Evolutionary conservation across 2,888 invertebrate genomes (phyloP).

Genomic region (Drosophila picticornis): DNA sequence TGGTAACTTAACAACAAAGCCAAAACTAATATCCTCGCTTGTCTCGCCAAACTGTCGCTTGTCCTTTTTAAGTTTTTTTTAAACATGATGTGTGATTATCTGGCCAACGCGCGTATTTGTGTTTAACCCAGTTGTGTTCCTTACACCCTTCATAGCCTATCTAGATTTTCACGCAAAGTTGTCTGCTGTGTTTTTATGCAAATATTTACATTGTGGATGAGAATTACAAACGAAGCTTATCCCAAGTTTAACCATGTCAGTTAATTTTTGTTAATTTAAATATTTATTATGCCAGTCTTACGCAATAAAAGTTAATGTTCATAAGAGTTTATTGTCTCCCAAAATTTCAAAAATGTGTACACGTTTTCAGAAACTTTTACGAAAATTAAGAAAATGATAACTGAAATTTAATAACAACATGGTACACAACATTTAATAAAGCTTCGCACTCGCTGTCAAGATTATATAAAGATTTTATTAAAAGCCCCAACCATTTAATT

Average conservation of each 20-base stretch:
- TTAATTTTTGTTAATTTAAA: neutral
- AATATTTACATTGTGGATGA: neutral
- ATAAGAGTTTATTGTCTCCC: neutral
- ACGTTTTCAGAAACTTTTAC: neutral
- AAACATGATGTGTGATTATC: conserved; percentile 50
- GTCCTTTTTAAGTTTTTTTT: conserved; percentile 13
- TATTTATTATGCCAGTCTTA: neutral
- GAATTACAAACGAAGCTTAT: neutral
- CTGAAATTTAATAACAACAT: neutral
- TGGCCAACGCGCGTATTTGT: conserved; percentile 54
- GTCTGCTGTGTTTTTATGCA: neutral
- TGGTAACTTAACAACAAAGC: conserved; percentile 54
- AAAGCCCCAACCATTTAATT: neutral
- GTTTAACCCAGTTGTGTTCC: conserved; percentile 58
- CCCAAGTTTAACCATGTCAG: neutral
- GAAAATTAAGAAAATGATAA: neutral
- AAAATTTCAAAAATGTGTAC: neutral
- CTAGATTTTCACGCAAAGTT: neutral
- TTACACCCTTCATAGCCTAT: conserved; percentile 5
- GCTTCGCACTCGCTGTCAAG: neutral
- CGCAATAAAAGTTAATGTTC: neutral
- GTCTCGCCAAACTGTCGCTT: conserved; percentile 34
- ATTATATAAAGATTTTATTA: no score
- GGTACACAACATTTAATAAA: neutral
- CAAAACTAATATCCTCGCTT: conserved; percentile 53